These are phyloP conservation scores for Campylomormyrus numenius DNA, from an alignment of 2,113 vertebrate genomes.

Conservation along the genomic window DNA sequence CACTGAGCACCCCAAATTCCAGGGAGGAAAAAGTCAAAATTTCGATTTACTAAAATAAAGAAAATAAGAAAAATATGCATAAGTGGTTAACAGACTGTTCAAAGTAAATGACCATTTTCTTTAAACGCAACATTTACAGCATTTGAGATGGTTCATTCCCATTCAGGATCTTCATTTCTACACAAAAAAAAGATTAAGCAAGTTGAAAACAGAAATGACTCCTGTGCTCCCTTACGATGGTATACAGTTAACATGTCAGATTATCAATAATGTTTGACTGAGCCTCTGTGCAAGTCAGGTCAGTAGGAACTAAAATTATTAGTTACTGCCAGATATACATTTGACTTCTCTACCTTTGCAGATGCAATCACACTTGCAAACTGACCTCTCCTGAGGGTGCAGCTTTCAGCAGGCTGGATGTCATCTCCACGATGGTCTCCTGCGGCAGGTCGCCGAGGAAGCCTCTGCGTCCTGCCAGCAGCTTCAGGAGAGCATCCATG, in stretches of 20 bases:
- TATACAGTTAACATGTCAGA: background rate
- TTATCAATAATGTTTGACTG: background rate
- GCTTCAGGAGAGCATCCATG: background rate
- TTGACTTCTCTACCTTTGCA: background rate
- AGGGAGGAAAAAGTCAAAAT: background rate
- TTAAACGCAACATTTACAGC: background rate
- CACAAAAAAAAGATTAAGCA: background rate
- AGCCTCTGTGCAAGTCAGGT: background rate
- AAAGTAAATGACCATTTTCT: background rate
- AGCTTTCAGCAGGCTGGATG: background rate
- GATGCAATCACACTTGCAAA: background rate
- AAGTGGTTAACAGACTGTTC: background rate
- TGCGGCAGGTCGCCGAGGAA: background rate
- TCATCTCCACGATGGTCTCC: background rate
- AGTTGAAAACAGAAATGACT: background rate
- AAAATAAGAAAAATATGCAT: background rate
- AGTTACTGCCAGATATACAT: background rate
- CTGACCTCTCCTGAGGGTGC: background rate
- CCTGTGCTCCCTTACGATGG: background rate
- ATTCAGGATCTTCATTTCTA: background rate
- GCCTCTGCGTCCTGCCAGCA: background rate
- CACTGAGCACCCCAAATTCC: background rate
- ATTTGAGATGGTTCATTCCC: background rate
- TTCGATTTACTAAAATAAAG: background rate
- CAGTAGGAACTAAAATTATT: background rate